These are phyloP conservation scores for Caenorhabditis sulstoni DNA, from an alignment of 2,888 invertebrate species.

Conservation along the genomic window DNA sequence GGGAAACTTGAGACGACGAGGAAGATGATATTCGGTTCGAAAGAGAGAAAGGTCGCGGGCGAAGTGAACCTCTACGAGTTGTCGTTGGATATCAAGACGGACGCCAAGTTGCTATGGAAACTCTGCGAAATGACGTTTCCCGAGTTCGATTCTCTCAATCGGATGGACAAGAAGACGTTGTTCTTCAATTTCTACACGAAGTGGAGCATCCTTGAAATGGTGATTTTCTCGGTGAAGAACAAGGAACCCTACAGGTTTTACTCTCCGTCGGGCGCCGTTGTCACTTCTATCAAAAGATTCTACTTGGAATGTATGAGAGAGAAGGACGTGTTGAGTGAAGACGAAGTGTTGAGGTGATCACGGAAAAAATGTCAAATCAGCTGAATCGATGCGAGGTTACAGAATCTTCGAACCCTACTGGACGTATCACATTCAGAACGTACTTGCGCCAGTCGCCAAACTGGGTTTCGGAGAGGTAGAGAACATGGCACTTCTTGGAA, in stretches of 20 bases:
- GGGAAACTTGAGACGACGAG: constrained; percentile 25
- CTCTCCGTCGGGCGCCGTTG: constrained; percentile 30
- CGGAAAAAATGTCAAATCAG: neutral
- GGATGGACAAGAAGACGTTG: constrained; percentile 30
- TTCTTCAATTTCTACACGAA: constrained; percentile 47
- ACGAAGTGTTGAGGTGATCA: constrained; percentile 25
- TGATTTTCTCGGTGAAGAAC: constrained; percentile 16
- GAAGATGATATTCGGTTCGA: constrained; percentile 24
- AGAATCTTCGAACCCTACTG: constrained; percentile 47
- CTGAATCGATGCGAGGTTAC: neutral
- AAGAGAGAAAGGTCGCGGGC: neutral
- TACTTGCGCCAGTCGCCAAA: constrained; percentile 20
- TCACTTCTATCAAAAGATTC: constrained; percentile 25
- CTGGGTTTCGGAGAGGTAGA: constrained; percentile 16
- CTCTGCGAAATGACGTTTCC: constrained; percentile 44
- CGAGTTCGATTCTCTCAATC: constrained; percentile 18
- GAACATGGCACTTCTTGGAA: constrained; percentile 43
- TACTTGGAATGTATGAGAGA: constrained; percentile 18
- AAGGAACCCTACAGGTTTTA: constrained; percentile 33
- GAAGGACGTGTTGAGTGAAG: constrained; percentile 23
- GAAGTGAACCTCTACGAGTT: constrained; percentile 35
- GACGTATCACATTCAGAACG: constrained; percentile 36
- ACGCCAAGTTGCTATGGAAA: constrained; percentile 42
- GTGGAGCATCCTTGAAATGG: constrained; percentile 42
- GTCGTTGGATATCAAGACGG: constrained; percentile 45